Base-by-base conservation (phyloP, 2,888 invertebrate species). In the Encarsia formosa region DNA sequence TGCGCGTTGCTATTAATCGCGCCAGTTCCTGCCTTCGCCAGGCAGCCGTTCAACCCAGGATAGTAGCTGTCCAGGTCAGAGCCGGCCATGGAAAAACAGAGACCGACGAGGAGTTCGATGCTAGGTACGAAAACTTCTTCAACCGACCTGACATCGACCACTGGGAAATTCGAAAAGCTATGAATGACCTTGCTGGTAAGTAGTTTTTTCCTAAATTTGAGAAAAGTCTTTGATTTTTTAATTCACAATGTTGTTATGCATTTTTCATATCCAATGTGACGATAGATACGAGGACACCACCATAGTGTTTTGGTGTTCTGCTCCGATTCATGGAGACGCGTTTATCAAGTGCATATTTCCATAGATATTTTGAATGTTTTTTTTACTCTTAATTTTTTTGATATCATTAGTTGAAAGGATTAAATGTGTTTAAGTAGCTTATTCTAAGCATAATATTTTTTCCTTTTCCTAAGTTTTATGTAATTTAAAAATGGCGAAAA, bases 141-240 rank as follows among this genome's bases (percentile, higher is more conserved):
- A 88, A 85, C 73, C 84, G 90, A 55, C 78, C 81, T 56, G 90
- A 93, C 66, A 91, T 96, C 71, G 95, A 95, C 75, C 88, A 88
- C 46, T 97, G 96, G 97, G 93, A 95, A 77, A 79, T 93, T 64
- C 87, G 96, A 54, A 90, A 92, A 73, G 93, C 85, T 4, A 88
- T 94, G 86, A 91, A 88, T 66, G 91, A 92, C 71, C 76, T 94
- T 60, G 68, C 71, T 44, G 73, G 75, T 74, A 44, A 62, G 59
- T 60, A 13, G 11, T 16, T 23, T 4, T 34, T n/a, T n/a, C n/a
- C n/a, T n/a, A n/a, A n/a, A n/a, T n/a, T n/a, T n/a, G n/a, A n/a
- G n/a, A n/a, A n/a, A n/a, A n/a, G n/a, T n/a, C n/a, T n/a, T n/a
- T n/a, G n/a, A n/a, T n/a, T n/a, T n/a, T n/a, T n/a, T n/a, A n/a